Evolutionary conservation across 1,140 invertebrate species (phyloP), one percentile per base, ranked within the genome.

Genomic region (Gyrodactylus salaris): DNA sequence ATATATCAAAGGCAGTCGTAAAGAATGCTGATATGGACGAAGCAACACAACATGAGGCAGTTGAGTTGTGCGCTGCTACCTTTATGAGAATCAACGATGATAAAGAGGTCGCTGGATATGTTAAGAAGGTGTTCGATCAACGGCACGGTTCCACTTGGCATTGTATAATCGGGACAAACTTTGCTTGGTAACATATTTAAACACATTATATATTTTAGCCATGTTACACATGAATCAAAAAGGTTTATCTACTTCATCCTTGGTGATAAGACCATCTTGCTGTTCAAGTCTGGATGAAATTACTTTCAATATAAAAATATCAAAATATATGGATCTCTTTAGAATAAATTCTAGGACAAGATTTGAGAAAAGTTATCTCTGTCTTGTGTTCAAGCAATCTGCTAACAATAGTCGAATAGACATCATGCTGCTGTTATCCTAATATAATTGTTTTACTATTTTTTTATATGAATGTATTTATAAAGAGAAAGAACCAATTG

Each of bases 21-120:
- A 99, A 99, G 84, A 99, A 98, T 87, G 95, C 92, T 76, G 94
- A 99, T 82, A 99, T 99, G 94, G 88, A 89, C 75, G 94, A 98
- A 82, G 94, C 98, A 82, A 98, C 98, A 93, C 94, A 98, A 85
- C 93, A 97, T 80, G 94, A 98, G 84, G 92, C 94, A 76, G 91
- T 98, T 2, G 94, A 98, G 79, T 94, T 91, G 81, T 92, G 94
- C 75, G 97, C 92, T 73, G 91, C 95, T 76, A 93, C 94, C 1
- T 84, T 98, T 74, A 93, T 97, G 82, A 98, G 98, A 79, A 98
- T 91, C 82, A 98, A 98, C 81, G 97, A 98, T 82, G 94, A 98
- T 84, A 99, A 98, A 86, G 91, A 96, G 79, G 95, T 96, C 78
- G 91, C 91, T n/a, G 91, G 90, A 68, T 94, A 86, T 80, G 93